These are phyloP conservation scores for Sylvilagus bachmani DNA, from an alignment of 2,113 vertebrate genomes.

Conservation along the genomic window DNA sequence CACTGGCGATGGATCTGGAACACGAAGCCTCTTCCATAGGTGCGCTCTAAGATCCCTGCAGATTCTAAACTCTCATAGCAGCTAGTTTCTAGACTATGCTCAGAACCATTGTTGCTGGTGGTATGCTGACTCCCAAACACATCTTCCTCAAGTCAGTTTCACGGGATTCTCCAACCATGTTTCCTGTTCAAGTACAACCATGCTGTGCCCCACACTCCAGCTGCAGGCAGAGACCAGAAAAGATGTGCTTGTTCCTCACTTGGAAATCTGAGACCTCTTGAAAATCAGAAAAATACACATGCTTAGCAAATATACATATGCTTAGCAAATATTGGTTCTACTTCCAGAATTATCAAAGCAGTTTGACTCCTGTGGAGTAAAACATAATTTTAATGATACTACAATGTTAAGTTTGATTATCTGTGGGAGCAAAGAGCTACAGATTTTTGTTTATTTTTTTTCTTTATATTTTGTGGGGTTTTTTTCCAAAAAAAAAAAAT, in stretches of 20 bases:
- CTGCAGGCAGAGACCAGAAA: background rate
- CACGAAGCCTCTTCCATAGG: background rate
- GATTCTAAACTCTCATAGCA: background rate
- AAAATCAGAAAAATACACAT: conserved; percentile 1
- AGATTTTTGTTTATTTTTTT: conserved; percentile 31
- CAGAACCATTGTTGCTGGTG: background rate
- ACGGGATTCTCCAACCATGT: background rate
- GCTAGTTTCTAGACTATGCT: background rate
- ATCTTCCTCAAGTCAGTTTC: background rate
- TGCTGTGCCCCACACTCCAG: background rate
- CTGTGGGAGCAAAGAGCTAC: background rate
- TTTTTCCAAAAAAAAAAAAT: background rate
- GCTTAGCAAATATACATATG: too few species aligned
- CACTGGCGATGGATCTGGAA: background rate
- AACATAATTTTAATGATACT: conserved; percentile 13
- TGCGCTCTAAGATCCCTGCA: background rate
- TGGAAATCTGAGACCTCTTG: background rate
- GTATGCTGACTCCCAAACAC: background rate
- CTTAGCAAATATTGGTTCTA: background rate
- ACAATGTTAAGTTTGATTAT: background rate
- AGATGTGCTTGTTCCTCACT: background rate
- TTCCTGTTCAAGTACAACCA: background rate
- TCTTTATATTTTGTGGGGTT: conserved; percentile 32
- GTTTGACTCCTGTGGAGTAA: background rate
- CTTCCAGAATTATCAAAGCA: conserved; percentile 19